Base-by-base conservation (phyloP, 2,113 vertebrate species). In the Taurulus bubalis region DNA sequence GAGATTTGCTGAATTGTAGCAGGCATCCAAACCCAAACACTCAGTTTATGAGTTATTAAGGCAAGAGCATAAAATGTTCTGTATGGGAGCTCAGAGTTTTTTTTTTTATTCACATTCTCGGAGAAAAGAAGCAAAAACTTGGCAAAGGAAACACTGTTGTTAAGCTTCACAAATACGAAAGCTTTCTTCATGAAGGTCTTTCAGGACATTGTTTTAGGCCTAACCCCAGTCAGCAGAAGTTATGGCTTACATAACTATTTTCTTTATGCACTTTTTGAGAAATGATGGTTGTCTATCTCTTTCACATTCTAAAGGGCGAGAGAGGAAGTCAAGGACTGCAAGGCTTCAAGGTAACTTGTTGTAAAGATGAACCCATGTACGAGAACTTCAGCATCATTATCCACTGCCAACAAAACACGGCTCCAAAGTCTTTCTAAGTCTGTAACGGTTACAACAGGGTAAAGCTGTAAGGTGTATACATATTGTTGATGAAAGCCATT, bases 271-370 rank as follows among this genome's bases (percentile, higher is more conserved):
- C 28, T 32, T 84, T 18, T 60, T 77, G 45, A 77, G 9, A 73
- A 53, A 55, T 72, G 9, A 85, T 63, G 15, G 26, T 59, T 84
- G 47, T 75, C 49, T 77, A 3, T 90, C 75, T 83, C 24, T 32
- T 75, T 73, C 66, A 34, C 30, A 80, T 77, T 87, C 56, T 78
- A 30, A 87, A 98, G 97, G 96, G 96, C 71, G 94, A 96, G 86
- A 91, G 45, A 83, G 96, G 96, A 78, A 45, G 90, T 85, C 90
- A 93, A 68, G 97, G 97, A 86, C 91, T 80, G 5, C 95, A 93
- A 87, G 97, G 97, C 84, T 72, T 94, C 64, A 97, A 97, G 96
- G 96, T 98, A 96, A 93, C 79, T 60, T 65, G 34, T 80, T 80
- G 34, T 24, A 81, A 77, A 63, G 67, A 68, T 58, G 20, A 24